phyloP scores from a whole-genome alignment of 2,113 vertebrate genomes.

The Corapipo altera region DNA sequence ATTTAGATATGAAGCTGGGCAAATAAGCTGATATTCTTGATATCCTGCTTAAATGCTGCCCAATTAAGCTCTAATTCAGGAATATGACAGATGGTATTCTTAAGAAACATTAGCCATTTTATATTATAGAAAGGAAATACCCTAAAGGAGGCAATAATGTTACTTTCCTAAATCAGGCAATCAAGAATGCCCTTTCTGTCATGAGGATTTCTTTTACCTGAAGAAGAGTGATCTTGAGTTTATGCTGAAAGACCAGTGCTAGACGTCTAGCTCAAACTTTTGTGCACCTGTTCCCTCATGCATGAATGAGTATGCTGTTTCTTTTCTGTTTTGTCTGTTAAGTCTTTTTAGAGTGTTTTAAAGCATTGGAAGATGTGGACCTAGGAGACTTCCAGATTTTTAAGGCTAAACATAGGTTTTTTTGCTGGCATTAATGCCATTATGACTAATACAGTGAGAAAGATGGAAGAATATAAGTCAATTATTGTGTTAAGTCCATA shows the following conservation, averaged over 20 bases:
- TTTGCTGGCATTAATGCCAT: neutral
- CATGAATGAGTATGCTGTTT: neutral
- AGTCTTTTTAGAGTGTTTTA: neutral
- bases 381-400: neutral
- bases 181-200: neutral
- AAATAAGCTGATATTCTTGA: neutral
- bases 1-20: neutral
- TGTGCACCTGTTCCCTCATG: neutral
- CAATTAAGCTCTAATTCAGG: neutral
- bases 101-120: neutral
- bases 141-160: neutral
- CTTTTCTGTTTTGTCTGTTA: neutral
- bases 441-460: neutral
- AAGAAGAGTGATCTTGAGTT: neutral
- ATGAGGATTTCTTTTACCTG: neutral
- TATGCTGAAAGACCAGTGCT: neutral
- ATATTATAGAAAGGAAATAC: neutral
- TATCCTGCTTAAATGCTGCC: neutral
- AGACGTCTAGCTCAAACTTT: neutral
- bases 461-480: neutral
- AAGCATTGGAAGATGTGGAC: neutral
- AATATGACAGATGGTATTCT: neutral
- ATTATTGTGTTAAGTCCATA: neutral
- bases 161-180: neutral
- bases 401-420: neutral